Percentiles rank a stretch among this genome's conserved stretches.
These are phyloP conservation scores for Mesocricetus auratus DNA, from an alignment of 2,113 vertebrate species.

Conservation along the genomic window DNA sequence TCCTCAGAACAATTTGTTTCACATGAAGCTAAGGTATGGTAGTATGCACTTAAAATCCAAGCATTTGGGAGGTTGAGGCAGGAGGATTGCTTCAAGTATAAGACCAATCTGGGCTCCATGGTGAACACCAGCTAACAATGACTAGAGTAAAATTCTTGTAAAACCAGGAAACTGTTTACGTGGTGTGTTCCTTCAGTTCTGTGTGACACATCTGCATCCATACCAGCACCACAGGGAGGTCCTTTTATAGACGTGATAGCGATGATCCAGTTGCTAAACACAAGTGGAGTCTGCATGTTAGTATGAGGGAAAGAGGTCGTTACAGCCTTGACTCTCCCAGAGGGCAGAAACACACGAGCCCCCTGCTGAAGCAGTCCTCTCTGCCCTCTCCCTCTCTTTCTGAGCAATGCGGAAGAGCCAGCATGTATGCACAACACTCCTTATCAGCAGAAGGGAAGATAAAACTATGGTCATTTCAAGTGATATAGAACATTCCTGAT, in stretches of 20 bases:
- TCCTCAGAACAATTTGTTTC: not conserved
- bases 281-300: not conserved
- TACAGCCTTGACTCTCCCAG: not conserved
- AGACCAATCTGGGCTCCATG: not conserved
- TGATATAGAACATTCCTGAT: not conserved
- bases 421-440: not conserved
- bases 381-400: not conserved
- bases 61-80: not conserved
- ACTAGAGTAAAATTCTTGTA: not conserved
- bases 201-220: not conserved
- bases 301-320: not conserved
- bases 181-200: not conserved
- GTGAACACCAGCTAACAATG: not conserved
- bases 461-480: not conserved
- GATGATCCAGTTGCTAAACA: not conserved
- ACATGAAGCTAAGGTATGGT: not conserved
- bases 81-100: not conserved
- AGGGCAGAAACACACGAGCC: not conserved
- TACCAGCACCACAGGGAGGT: not conserved
- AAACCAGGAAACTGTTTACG: not conserved
- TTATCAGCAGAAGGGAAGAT: not conserved
- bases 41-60: not conserved
- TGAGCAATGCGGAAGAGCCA: not conserved
- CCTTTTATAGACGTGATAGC: not conserved
- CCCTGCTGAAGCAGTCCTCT: not conserved